Evolutionary conservation across 2,113 vertebrate genomes (phyloP), one percentile per base, ranked within the genome.

Genomic region (Tragelaphus buxtoni): DNA sequence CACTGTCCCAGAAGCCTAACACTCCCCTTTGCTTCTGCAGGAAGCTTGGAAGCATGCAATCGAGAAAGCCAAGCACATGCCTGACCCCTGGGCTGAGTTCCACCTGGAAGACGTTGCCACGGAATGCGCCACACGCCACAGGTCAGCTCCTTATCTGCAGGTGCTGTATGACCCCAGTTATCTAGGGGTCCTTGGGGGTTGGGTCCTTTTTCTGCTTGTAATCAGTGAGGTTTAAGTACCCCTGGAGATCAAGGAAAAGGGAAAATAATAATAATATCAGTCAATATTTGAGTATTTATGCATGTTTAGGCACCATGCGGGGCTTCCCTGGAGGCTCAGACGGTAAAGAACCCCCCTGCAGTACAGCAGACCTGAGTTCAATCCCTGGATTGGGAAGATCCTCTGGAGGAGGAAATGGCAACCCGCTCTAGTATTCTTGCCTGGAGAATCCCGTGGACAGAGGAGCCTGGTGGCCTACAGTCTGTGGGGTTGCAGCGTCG

Each of bases 71-170:
- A 99, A 99, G 97, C 99, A 99, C 81, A 99, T 99, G 99, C 99
- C 99, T 1, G 99, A 99, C 98, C 99, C 99, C 0, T 99, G 99
- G 99, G 99, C 99, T 0, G 99, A 99, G 97, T 99, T 99, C 94
- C 99, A 99, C 58, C 98, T 99, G 77, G 99, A 99, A 97, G 99
- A 99, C 0, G 97, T 99, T 12, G 97, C 99, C 97, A 99, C 99
- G 0, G 99, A 99, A 5, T 96, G 98, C 0, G 99, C 99, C 80
- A 98, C 98, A 28, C 99, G 99, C 81, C 99, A 99, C 99, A 99
- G 99, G 99, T 99, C 89, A 90, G 98, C 97, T 42, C 10, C 4
- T 20, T 2, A 45, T 95, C 74, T 35, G 56, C 53, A 51, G 53
- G 0, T 28, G 0, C 55, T 79, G 9, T 16, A 0, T 12, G 49